Base-by-base conservation (phyloP, 2,888 invertebrate species). In the Hirtodrosophila trivittata region DNA sequence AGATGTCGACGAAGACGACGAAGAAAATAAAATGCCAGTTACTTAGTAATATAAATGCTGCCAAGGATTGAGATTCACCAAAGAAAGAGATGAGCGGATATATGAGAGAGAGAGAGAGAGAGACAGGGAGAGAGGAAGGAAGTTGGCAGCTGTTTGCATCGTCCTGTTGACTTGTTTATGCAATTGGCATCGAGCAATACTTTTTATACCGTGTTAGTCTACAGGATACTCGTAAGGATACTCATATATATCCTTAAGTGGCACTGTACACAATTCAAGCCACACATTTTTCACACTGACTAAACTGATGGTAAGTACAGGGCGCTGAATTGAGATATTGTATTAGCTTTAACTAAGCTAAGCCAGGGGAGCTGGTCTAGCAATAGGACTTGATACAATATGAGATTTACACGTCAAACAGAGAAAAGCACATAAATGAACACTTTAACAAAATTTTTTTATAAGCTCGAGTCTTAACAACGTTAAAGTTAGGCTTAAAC, bases 11-110 rank as follows among this genome's bases (percentile, higher is more conserved):
- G 30, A 56, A 63, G 30, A 8, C 8, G n/a, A n/a, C 52, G 21
- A 37, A 37, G 38, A 65, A 77, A 82, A 87, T 85, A 85, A 72
- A 82, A 83, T 70, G 76, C 46, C 76, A 75, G 80, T 78, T 68
- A 66, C 80, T 77, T 85, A 87, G 80, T 74, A 59, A 60, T 70
- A 64, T 62, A 70, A 78, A 71, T 68, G 70, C 68, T 66, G 69
- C 51, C 51, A 65, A 63, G 64, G 3, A 28, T 28, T 28, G 28
- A 28, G 28, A 28, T 1, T 28, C 5, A n/a, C 43, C n/a, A n/a
- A n/a, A 66, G 72, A 62, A 9, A n/a, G 38, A 45, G 45, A 66
- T 62, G 41, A 42, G 18, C 45, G 30, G 41, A 30, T 25, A 21
- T 7, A 33, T 28, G 21, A 14, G 9, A 1, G 25, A n/a, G 12